Base-by-base conservation (phyloP, 1,140 invertebrate species). In the Spodoptera frugiperda region DNA sequence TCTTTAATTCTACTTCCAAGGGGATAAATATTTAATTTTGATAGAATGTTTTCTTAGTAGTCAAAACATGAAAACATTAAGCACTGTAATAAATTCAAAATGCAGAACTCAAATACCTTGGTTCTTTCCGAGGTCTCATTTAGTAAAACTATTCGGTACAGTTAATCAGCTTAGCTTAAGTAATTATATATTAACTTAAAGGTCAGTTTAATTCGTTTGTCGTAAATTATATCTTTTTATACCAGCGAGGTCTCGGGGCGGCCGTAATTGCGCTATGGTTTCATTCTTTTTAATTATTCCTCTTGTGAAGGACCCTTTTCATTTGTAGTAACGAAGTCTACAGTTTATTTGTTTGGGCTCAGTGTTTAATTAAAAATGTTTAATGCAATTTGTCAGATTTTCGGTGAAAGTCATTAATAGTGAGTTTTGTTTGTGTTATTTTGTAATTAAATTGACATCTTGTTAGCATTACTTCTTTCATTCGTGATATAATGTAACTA, bases 131-230 rank as follows among this genome's bases (percentile, higher is more conserved):
- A 39, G 33, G 33, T 39, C 9, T 39, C 33, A 6, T 10, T 39
- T 9, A 39, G 33, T 39, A 6, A 39, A 39, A 39, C 33, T 39
- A 39, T 39, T 39, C 33, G 33, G 33, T 39, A 19, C 51, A n/a
- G 8, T 53, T 19, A 53, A 53, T 53, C 51, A 53, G 15, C 2
- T n/a, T 15, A 10, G n/a, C 51, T 53, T 15, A 53, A 4, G 21
- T 30, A 57, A 57, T 57, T 57, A 57, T 30, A 30, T 57, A 30
- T 57, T 30, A n/a, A 57, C 21, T 25, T 25, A 57, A 57, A 57
- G 55, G 55, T 33, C 21, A 25, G 49, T 53, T 53, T 57, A 9
- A 39, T 39, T 57, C 25, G 55, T 39, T 25, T 25, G 30, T 33
- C 21, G 55, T 57, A 30, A 57, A 57, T 57, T 30, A 30, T 33